Conservation (phyloP, 2,113 vertebrate genomes). For the Mus musculus region DNA sequence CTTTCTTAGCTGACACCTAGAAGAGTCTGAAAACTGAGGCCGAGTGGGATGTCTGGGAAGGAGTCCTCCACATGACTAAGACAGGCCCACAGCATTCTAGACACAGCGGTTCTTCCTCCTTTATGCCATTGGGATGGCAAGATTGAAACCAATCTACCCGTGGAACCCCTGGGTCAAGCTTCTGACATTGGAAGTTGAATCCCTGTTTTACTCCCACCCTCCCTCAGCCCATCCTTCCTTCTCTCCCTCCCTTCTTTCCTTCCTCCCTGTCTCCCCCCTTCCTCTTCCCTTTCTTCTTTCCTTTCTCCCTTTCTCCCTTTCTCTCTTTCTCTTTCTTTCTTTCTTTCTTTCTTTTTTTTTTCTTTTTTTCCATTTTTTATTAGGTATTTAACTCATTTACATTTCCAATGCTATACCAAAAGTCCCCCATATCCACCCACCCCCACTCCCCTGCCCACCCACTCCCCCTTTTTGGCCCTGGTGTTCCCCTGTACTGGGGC, state of each 20-base stretch:
- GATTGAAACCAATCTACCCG: background rate
- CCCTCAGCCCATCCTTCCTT: accelerated
- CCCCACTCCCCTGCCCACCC: too few species aligned
- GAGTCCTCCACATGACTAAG: background rate
- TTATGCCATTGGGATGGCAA: background rate
- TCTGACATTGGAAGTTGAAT: background rate
- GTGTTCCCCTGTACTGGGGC: too few species aligned
- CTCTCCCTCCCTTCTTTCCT: too few species aligned
- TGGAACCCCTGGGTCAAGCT: too few species aligned
- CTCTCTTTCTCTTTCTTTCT: accelerated
- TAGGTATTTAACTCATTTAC: too few species aligned
- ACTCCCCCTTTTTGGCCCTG: too few species aligned
- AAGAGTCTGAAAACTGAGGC: background rate
- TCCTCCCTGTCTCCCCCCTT: too few species aligned
- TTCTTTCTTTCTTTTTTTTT: too few species aligned
- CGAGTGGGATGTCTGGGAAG: background rate
- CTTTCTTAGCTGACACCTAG: background rate
- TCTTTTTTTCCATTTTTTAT: too few species aligned
- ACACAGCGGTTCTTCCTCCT: background rate
- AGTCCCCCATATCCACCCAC: too few species aligned
- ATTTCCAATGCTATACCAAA: too few species aligned
- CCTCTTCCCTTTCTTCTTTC: too few species aligned
- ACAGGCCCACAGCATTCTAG: background rate
- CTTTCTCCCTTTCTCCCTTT: accelerated
- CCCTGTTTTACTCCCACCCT: background rate